Evolutionary conservation across 2,113 vertebrate species (phyloP).

Genomic region (Misgurnus anguillicaudatus): DNA sequence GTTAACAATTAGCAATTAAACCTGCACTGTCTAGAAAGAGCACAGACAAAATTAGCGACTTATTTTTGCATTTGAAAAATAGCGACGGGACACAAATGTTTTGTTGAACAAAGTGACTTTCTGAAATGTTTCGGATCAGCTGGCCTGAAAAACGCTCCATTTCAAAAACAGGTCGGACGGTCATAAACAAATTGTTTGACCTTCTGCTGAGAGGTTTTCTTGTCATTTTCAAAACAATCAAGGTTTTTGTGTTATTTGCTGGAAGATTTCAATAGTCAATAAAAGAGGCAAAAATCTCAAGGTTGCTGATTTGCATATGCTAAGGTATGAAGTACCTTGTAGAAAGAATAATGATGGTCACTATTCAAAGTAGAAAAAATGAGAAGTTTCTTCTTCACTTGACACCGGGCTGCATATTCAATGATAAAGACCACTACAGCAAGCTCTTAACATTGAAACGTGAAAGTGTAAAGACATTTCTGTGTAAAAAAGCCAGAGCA

Average conservation of each 20-base stretch:
- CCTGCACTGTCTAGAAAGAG: conserved; percentile 99
- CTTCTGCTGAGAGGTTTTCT: conserved; percentile 7
- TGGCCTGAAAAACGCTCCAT: conserved; percentile 10
- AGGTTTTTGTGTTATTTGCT: conserved; percentile 1
- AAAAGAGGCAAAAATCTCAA: conserved; percentile 23
- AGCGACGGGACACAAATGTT: conserved; percentile 93
- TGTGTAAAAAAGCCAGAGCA: background rate
- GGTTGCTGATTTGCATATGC: conserved; percentile 14
- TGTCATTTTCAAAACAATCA: background rate
- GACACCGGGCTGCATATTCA: conserved; percentile 16
- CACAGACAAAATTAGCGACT: conserved; percentile 99
- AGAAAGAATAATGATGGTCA: conserved; percentile 21
- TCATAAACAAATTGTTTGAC: conserved; percentile 12
- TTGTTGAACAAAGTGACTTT: conserved; percentile 98
- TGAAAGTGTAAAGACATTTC: background rate
- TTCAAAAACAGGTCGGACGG: background rate
- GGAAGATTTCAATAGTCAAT: conserved; percentile 15
- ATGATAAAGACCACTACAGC: conserved; percentile 34
- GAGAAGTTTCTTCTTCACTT: conserved; percentile 58
- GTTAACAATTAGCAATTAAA: conserved; percentile 99
- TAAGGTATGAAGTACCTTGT: conserved; percentile 23
- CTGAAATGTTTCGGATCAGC: conserved; percentile 76
- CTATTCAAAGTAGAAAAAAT: conserved; percentile 64
- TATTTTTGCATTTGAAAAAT: conserved; percentile 99
- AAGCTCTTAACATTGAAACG: conserved; percentile 26